Evolutionary conservation across 2,797 vertebrate genomes (phyloP).

Genomic region (Erethizon dorsatum): DNA sequence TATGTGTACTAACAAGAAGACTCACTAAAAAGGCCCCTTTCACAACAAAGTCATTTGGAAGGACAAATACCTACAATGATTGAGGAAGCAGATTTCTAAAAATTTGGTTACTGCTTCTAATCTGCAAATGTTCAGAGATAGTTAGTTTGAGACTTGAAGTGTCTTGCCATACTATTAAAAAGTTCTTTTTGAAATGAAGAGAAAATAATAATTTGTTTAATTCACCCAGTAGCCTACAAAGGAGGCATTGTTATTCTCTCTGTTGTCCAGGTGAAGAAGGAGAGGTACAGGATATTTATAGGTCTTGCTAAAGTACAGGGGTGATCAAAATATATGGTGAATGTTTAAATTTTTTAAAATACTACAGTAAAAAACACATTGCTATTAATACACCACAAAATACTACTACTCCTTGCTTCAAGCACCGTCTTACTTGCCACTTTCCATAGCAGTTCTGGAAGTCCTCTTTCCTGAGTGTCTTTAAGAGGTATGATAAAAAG

Average conservation of each 20-base stretch:
- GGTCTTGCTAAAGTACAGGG: neutral
- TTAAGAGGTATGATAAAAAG: neutral
- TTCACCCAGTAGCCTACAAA: neutral
- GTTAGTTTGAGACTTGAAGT: neutral
- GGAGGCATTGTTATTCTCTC: neutral
- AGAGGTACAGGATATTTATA: neutral
- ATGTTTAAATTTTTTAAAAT: neutral
- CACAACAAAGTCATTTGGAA: neutral
- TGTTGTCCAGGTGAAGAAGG: neutral
- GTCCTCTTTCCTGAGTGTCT: neutral
- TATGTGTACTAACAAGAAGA: neutral
- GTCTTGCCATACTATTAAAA: neutral
- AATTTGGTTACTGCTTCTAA: conserved; percentile 33
- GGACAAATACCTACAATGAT: conserved; percentile 28
- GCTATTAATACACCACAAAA: neutral
- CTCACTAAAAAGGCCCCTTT: neutral
- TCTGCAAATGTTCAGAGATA: conserved; percentile 44
- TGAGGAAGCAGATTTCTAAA: conserved; percentile 5
- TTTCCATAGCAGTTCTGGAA: neutral
- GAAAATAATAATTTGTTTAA: conserved; percentile 2
- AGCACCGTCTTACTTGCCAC: neutral
- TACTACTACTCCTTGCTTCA: neutral
- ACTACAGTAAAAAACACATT: neutral
- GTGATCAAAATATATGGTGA: neutral
- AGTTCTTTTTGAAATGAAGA: neutral